These are phyloP conservation scores for Nebria salina DNA, from an alignment of 2,888 invertebrate species.

Conservation along the genomic window DNA sequence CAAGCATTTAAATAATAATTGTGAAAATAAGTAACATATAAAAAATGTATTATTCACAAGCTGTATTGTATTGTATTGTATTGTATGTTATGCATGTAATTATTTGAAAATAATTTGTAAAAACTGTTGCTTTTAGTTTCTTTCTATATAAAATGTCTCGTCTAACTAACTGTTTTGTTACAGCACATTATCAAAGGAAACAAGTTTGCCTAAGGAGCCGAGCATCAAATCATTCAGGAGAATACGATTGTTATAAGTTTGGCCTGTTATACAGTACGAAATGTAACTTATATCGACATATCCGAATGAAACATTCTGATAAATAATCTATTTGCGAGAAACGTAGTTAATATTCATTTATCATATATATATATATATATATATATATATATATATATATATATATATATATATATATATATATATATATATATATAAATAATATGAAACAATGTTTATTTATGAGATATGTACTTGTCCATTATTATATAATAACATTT, in stretches of 20 bases:
- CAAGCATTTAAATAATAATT: too few relatives aligned
- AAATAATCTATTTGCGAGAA: constrained; percentile 51
- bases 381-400: too few relatives aligned
- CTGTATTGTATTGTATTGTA: too few relatives aligned
- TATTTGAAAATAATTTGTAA: not conserved
- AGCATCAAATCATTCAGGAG: not conserved
- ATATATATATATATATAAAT: not conserved
- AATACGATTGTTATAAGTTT: constrained; percentile 2
- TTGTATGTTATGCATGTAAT: not conserved
- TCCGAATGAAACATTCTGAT: constrained; percentile 49
- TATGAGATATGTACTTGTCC: not conserved
- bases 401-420: too few relatives aligned
- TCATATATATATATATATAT: too few relatives aligned
- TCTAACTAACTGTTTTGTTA: not conserved
- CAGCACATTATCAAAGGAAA: not conserved
- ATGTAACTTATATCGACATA: constrained; percentile 69
- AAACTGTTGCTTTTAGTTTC: not conserved
- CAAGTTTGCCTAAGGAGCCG: not conserved
- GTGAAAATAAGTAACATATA: too few relatives aligned
- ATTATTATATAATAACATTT: not conserved
- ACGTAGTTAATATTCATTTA: too few relatives aligned
- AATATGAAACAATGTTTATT: not conserved
- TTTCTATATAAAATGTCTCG: not conserved
- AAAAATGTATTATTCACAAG: too few relatives aligned
- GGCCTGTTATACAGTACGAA: constrained; percentile 51